These are phyloP conservation scores for Siderastrea radians DNA, from an alignment of 92 coral and sea anemone genomes.

Conservation along the genomic window DNA sequence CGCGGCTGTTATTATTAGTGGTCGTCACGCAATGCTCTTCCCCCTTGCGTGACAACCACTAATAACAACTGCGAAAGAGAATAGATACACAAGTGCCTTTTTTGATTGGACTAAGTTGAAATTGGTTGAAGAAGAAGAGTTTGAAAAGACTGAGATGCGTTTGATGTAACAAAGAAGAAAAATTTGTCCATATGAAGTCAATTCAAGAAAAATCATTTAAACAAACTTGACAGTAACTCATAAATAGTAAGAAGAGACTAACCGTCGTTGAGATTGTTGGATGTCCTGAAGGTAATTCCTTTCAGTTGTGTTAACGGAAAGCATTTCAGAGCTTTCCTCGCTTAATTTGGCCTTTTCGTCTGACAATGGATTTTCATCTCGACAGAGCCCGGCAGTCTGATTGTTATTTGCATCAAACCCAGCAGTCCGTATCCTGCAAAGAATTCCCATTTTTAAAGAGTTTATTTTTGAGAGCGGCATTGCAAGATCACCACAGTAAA, in stretches of 20 bases:
- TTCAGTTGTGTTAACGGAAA: background rate
- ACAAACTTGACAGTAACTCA: background rate
- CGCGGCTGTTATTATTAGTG: too few relatives aligned
- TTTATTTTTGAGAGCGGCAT: too few relatives aligned
- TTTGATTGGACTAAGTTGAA: too few relatives aligned
- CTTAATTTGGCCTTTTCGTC: background rate
- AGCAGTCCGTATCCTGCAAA: background rate
- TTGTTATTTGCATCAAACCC: constrained; percentile 33
- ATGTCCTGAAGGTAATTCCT: background rate
- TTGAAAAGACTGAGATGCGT: too few relatives aligned
- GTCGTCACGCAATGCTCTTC: too few relatives aligned
- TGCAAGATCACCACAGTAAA: too few relatives aligned
- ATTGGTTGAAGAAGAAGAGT: too few relatives aligned
- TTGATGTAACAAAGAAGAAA: too few relatives aligned
- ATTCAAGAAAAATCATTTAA: background rate
- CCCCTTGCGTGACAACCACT: too few relatives aligned
- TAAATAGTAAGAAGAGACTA: background rate
- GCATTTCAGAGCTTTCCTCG: background rate
- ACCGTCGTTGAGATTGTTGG: constrained; percentile 26
- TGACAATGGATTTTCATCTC: background rate
- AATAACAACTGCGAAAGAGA: too few relatives aligned
- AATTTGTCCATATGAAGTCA: too few relatives aligned
- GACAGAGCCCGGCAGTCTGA: background rate
- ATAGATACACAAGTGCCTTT: too few relatives aligned
- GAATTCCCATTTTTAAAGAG: background rate